Evolutionary conservation across 2,888 invertebrate species (phyloP), one percentile per base, ranked within the genome.

Genomic region (Parnassius glacialis): DNA sequence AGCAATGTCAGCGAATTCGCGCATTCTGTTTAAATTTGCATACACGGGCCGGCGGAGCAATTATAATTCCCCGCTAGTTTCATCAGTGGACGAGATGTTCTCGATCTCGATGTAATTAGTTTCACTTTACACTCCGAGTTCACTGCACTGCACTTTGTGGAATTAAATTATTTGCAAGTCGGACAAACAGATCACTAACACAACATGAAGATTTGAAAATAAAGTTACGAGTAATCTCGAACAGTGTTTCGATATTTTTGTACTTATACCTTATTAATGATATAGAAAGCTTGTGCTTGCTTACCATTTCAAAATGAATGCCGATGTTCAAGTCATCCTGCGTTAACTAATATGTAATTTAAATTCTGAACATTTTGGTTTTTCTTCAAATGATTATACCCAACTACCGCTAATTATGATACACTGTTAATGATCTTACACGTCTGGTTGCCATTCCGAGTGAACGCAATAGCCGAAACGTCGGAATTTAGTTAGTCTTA

Each of bases 51-150:
- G 51, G 12, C 43, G 43, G 50, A 25, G 50, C 41, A 56, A 61
- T 61, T 61, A 61, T 44, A 50, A 61, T 51, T 61, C 51, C 51
- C 25, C 44, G 51, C 55, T 50, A 13, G 54, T 51, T 61, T 42
- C 56, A 45, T 10, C 52, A 16, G 52, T 57, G 62, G 62, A 53
- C 57, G 62, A 48, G 20, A 53, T 44, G 50, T 62, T 62, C 51
- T 54, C 62, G 43, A 50, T 62, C 51, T 54, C 58, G 48, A 50
- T 51, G 34, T 54, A 62, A 62, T 62, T 62, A 62, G 62, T 58
- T 58, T 58, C 54, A 54, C 58, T 62, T 53, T 44, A 48, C 62
- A 54, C 52, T n/a, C 13, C 10, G 54, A 58, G 62, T 57, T 62
- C 58, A 44, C 50, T 54, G 62, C 58, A 62, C 62, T 51, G 50